Conservation (phyloP, 37 sponge, comb jelly and placozoan species). For the Theonella swinhoei region DNA sequence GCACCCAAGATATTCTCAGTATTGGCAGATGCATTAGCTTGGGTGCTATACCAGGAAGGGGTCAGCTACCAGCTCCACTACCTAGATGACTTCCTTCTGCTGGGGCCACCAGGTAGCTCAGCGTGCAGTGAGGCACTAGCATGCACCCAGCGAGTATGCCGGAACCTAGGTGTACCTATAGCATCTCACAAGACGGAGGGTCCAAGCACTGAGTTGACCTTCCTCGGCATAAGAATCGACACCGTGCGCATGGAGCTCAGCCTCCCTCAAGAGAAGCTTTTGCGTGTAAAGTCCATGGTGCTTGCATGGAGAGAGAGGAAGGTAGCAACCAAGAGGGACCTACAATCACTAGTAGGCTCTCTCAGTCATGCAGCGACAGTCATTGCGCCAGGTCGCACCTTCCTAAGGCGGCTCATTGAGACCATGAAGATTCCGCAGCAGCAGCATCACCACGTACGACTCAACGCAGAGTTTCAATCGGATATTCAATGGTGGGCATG, state of each 20-base stretch:
- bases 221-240: slow-evolving; percentile 40
- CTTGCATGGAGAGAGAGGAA: slow-evolving; percentile 12
- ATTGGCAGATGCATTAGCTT: slow-evolving; percentile 33
- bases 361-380: slow-evolving; percentile 44
- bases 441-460: slow-evolving; percentile 22
- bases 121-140: not conserved
- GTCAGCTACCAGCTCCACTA: slow-evolving; percentile 6
- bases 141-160: not conserved
- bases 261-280: slow-evolving; percentile 25
- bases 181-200: slow-evolving; percentile 24
- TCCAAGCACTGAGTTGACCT: slow-evolving; percentile 1
- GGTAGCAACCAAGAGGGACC: slow-evolving; percentile 15
- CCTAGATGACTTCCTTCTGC: slow-evolving; percentile 25
- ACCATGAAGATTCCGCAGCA: not conserved
- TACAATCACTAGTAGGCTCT: slow-evolving; percentile 25
- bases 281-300: not conserved
- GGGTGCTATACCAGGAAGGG: slow-evolving; percentile 16
- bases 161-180: slow-evolving; percentile 17
- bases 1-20: slow-evolving; percentile 37
- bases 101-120: slow-evolving; percentile 12
- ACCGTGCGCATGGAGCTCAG: not conserved
- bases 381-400: slow-evolving; percentile 22
- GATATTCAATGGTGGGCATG: slow-evolving; percentile 26
- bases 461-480: slow-evolving; percentile 50
- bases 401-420: slow-evolving; percentile 28